Base-by-base conservation (phyloP, 2,113 vertebrate species). In the Caracal caracal region DNA sequence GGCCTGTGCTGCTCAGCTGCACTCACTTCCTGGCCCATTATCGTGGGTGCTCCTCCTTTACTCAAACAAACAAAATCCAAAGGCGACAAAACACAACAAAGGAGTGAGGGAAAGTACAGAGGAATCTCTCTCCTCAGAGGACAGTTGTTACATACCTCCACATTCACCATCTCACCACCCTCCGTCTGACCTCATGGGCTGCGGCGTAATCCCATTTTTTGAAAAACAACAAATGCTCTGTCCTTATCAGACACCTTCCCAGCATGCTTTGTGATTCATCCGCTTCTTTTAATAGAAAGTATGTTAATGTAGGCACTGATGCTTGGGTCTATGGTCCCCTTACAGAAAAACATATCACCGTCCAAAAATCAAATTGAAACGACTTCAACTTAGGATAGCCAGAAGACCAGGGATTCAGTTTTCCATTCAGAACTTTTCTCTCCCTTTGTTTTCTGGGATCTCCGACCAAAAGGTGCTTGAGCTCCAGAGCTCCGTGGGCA, bases 341-440 rank as follows among this genome's bases (percentile, higher is more conserved):
- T 66, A 33, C 10, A 78, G 53, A n/a, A 47, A 93, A 37, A 96
- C 89, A 80, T 16, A 49, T 26, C 24, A 83, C 7, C 68, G 76
- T 71, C 26, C 37, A 73, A 73, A 93, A 78, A 40, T 49, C 22
- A 59, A 84, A 87, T 7, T 33, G 47, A 82, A 94, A 83, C 71
- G 11, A 6, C 66, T 83, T 35, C 12, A 47, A 33, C 5, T 73
- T 40, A 79, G 10, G 37, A 35, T 0, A 16, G 16, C 11, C 43
- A 49, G 24, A n/a, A 89, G 33, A 90, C 17, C 43, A 51, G 4
- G 9, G 17, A 47, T 35, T 33, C 9, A 0, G 2, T 63, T 75
- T 88, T 37, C 49, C 63, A 70, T 81, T 85, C 35, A 59, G 22
- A 40, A 93, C 1, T 78, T 91, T 65, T 47, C 35, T 82, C 61